A percentile compares a stretch with the other conserved stretches of the same genome.
Evolutionary conservation across 2,797 vertebrate species (phyloP).

Genomic region (Coregonus suidteri): DNA sequence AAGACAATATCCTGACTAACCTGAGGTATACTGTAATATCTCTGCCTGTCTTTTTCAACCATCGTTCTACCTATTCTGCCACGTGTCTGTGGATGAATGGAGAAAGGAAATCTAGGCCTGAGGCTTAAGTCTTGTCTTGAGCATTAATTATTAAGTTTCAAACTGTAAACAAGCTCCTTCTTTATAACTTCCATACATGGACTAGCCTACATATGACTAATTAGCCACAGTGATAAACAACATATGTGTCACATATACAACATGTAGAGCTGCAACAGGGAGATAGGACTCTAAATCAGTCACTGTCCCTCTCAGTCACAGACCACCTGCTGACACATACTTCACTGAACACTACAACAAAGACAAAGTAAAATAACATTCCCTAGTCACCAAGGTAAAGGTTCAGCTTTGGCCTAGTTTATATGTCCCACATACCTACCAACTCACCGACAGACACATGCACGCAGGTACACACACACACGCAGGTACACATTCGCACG

Average conservation of each 20-base stretch:
- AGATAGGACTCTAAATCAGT: neutral
- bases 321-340: neutral
- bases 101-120: neutral
- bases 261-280: neutral
- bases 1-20: neutral
- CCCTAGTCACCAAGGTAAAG: neutral
- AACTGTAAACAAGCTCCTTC: neutral
- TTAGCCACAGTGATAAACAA: neutral
- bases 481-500: conserved; percentile 6
- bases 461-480: conserved; percentile 18
- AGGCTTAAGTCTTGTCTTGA: neutral
- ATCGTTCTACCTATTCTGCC: neutral
- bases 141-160: neutral
- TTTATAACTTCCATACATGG: neutral
- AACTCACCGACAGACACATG: neutral
- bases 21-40: neutral
- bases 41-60: neutral
- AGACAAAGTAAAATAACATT: neutral
- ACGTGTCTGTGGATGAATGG: neutral
- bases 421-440: neutral
- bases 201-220: neutral
- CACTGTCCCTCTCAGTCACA: neutral
- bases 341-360: neutral
- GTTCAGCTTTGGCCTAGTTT: neutral
- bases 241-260: neutral